These are phyloP conservation scores for Eubucco bourcierii DNA, from an alignment of 2,113 vertebrate genomes.

Conservation along the genomic window DNA sequence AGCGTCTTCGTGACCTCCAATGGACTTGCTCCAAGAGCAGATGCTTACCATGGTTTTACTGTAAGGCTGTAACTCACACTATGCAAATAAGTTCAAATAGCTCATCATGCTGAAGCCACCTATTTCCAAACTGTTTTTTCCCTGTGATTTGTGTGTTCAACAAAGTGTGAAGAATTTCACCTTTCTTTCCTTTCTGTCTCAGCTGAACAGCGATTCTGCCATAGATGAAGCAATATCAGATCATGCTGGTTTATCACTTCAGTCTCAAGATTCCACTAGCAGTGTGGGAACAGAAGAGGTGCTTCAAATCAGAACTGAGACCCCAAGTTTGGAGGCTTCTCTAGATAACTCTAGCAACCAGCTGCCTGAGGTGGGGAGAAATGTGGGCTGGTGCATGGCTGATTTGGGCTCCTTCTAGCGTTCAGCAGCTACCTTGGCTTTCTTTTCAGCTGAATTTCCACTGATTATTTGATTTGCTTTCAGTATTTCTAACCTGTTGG, in stretches of 20 bases:
- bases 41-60: neutral
- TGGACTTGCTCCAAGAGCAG: too few species aligned
- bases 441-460: slow-evolving; percentile 61
- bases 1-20: too few species aligned
- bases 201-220: slow-evolving; percentile 90
- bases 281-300: slow-evolving; percentile 87
- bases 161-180: neutral
- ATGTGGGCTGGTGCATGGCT: slow-evolving; percentile 88
- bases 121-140: neutral
- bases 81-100: neutral
- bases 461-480: slow-evolving; percentile 74
- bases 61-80: neutral
- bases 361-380: slow-evolving; percentile 99
- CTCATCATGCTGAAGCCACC: neutral
- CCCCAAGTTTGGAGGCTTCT: slow-evolving; percentile 87
- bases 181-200: neutral
- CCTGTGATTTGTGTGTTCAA: neutral
- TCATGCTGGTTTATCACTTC: slow-evolving; percentile 87
- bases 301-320: slow-evolving; percentile 84
- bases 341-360: slow-evolving; percentile 95
- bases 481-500: slow-evolving; percentile 82
- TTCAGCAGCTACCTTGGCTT: slow-evolving; percentile 39
- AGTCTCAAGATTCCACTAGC: slow-evolving; percentile 90
- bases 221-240: slow-evolving; percentile 86
- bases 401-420: slow-evolving; percentile 85